phyloP scores from a whole-genome alignment of 2,113 vertebrate genomes.

The Galbula dea region DNA sequence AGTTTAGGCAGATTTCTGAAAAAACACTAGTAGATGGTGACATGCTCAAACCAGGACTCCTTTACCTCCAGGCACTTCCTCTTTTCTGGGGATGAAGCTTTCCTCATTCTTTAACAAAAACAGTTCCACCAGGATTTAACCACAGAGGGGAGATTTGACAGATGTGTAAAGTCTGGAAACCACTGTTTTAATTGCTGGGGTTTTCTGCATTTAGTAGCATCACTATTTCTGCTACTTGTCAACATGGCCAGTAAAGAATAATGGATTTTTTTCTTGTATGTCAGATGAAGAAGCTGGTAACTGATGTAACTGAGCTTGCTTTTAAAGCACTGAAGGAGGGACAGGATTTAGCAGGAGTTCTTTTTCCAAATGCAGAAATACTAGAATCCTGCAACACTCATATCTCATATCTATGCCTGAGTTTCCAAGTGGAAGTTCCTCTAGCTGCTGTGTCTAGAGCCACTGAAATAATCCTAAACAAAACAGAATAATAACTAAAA shows the following conservation, averaged over 20 bases:
- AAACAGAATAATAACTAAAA: neutral
- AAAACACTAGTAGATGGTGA: neutral
- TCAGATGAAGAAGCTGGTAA: neutral
- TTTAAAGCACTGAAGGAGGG: neutral
- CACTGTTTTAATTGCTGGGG: neutral
- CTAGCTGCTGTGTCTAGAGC: neutral
- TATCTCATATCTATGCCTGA: neutral
- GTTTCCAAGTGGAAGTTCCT: neutral
- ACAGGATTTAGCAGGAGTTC: neutral
- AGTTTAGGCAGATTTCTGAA: neutral
- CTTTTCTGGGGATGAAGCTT: neutral
- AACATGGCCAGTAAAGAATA: neutral
- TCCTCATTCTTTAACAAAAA: neutral
- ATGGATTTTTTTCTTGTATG: neutral
- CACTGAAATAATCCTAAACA: neutral
- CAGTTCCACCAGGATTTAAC: neutral
- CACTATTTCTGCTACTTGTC: neutral
- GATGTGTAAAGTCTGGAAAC: neutral
- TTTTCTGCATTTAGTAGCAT: neutral
- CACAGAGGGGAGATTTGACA: neutral
- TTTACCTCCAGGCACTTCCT: neutral
- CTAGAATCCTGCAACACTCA: neutral
- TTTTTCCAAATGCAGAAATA: neutral
- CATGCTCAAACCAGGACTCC: neutral
- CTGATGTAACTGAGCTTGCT: neutral